phyloP scores from a whole-genome alignment of 2,113 vertebrate genomes.

The Amphiprion ocellaris region DNA sequence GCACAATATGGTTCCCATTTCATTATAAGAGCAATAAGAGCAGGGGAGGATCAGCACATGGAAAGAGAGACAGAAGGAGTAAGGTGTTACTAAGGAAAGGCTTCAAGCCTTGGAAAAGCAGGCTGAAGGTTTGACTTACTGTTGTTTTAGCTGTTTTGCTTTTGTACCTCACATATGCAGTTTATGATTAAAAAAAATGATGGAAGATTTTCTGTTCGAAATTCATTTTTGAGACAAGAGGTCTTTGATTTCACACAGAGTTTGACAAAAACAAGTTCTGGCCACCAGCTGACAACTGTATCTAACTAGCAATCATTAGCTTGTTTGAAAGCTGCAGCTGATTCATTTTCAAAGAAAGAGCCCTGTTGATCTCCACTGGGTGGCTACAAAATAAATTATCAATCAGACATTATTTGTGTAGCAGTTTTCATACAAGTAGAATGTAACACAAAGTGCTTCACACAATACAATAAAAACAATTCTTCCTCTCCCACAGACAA shows the following conservation, averaged over 20 bases:
- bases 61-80: conserved; percentile 35
- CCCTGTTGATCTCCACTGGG: not conserved
- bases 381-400: not conserved
- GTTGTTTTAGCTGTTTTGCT: not conserved
- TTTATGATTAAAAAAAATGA: not conserved
- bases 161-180: not conserved
- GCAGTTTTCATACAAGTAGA: too few species aligned
- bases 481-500: too few species aligned
- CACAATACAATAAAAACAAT: too few species aligned
- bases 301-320: not conserved
- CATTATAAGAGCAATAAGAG: conserved; percentile 38
- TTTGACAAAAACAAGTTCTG: not conserved
- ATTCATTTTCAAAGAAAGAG: not conserved
- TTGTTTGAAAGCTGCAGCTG: not conserved
- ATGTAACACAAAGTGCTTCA: too few species aligned
- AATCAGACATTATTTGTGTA: too few species aligned
- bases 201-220: not conserved
- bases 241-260: not conserved
- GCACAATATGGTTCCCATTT: conserved; percentile 72
- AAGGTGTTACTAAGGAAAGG: conserved; percentile 37
- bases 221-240: not conserved
- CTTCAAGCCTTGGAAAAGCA: conserved; percentile 16
- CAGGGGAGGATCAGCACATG: conserved; percentile 42
- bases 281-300: not conserved
- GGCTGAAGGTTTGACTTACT: not conserved